Percentiles rank a stretch among this genome's conserved stretches.
phyloP scores from a whole-genome alignment of 2,888 invertebrate genomes.

The Terebella lapidaria region DNA sequence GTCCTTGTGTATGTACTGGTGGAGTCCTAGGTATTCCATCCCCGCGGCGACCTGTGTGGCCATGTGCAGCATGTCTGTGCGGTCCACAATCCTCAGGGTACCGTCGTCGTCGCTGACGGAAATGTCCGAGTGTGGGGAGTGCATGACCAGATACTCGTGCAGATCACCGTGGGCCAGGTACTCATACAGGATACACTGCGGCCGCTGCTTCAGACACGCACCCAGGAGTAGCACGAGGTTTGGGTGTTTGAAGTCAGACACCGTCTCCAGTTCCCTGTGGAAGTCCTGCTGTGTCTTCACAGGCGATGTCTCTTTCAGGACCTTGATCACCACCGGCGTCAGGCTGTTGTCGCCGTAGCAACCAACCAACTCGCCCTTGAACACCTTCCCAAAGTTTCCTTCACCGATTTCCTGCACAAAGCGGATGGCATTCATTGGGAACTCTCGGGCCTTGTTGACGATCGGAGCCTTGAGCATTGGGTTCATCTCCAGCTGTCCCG shows the following conservation, averaged over 20 bases:
- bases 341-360: constrained; percentile 63
- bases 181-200: constrained; percentile 93
- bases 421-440: constrained; percentile 70
- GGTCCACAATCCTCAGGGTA: constrained; percentile 51
- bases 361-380: constrained; percentile 78
- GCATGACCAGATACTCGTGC: constrained; percentile 87
- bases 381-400: constrained; percentile 93
- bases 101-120: constrained; percentile 63
- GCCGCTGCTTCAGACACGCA: constrained; percentile 79
- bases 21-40: constrained; percentile 62
- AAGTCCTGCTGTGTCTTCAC: constrained; percentile 89
- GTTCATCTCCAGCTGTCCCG: constrained; percentile 35
- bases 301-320: constrained; percentile 86
- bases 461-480: constrained; percentile 32
- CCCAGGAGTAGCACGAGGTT: constrained; percentile 94
- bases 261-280: constrained; percentile 86
- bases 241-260: constrained; percentile 88
- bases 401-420: constrained; percentile 49
- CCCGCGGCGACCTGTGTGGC: constrained; percentile 60
- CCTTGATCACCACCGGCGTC: constrained; percentile 94
- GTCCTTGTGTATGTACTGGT: constrained; percentile 95
- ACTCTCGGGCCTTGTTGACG: constrained; percentile 69
- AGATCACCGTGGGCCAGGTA: constrained; percentile 93
- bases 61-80: constrained; percentile 77
- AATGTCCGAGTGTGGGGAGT: constrained; percentile 69